Base-by-base conservation (phyloP, 1,140 invertebrate genomes). In the Brachionus manjavacas region DNA sequence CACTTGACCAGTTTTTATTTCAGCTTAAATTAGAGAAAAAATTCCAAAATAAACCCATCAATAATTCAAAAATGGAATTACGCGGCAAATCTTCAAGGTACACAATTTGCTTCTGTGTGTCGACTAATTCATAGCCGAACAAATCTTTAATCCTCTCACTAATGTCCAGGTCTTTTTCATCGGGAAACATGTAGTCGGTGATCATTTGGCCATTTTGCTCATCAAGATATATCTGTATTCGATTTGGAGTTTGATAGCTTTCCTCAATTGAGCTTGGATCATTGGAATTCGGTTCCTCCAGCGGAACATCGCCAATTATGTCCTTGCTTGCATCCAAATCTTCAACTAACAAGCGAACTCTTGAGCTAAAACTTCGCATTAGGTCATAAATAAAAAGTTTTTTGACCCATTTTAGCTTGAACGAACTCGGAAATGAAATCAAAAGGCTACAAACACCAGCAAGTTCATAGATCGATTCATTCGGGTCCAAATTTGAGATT, bases 261-360 rank as follows among this genome's bases (percentile, higher is more conserved):
- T 81, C 79, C 43, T 81, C 79, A 28, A 81, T 64, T 60, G 79
- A 81, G n/a, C 35, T 43, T 31, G 39, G 49, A 68, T 81, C 79
- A 46, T 81, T 81, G 4, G 52, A 11, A 41, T 81, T 81, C 9
- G 79, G 79, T n/a, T 81, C 79, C 39, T 64, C 52, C 16, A 81
- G 16, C 14, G 60, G 79, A 46, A 68, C 52, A 64, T 81, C 79
- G 12, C 79, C 79, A 43, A 81, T 81, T 35, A 81, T 81, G n/a
- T 81, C 79, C 60, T 81, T 81, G 12, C 79, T 41, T 0, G 79
- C 79, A 68, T 81, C 79, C 20, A 81, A 43, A 25, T 81, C 79
- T n/a, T 81, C 79, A 25, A 81, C 79, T 68, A 81, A 16, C 23
- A 81, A 35, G 16, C 79, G 49, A 28, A 81, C 39, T 16, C 79